Conservation (phyloP, 2,113 vertebrate genomes). For the Speoplatyrhinus poulsoni region DNA sequence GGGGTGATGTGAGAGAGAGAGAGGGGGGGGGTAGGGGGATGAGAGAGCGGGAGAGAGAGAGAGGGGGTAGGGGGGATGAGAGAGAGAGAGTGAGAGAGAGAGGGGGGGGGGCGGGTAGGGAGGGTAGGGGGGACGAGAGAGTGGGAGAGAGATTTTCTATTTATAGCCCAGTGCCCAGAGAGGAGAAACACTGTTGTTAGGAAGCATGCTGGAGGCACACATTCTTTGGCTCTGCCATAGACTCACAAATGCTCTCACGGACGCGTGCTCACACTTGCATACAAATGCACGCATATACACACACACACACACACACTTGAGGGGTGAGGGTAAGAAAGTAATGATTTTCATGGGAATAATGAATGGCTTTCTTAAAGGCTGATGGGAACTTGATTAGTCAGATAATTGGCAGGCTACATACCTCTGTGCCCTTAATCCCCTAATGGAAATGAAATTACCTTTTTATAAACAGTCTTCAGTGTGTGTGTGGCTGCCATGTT, state of each 20-base stretch:
- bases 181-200: constrained; percentile 60
- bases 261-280: too few species aligned
- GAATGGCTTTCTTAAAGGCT: constrained; percentile 29
- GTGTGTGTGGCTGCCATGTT: neutral
- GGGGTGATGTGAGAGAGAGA: constrained; percentile 26
- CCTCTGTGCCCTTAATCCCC: neutral
- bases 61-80: too few species aligned
- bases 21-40: constrained; percentile 30
- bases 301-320: constrained; percentile 21
- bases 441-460: constrained; percentile 19
- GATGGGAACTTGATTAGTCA: constrained; percentile 39
- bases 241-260: constrained; percentile 34
- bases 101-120: too few species aligned
- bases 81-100: too few species aligned
- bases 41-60: too few species aligned
- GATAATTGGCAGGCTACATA: constrained; percentile 28
- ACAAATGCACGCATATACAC: neutral
- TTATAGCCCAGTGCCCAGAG: constrained; percentile 65
- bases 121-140: constrained; percentile 1
- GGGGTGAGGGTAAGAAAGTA: constrained; percentile 2
- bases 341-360: constrained; percentile 20
- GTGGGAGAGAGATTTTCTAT: constrained; percentile 51
- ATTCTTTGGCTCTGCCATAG: constrained; percentile 48
- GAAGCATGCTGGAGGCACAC: constrained; percentile 44
- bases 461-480: neutral